phyloP scores from a whole-genome alignment of 1,140 invertebrate genomes.

The Bombus vancouverensis region DNA sequence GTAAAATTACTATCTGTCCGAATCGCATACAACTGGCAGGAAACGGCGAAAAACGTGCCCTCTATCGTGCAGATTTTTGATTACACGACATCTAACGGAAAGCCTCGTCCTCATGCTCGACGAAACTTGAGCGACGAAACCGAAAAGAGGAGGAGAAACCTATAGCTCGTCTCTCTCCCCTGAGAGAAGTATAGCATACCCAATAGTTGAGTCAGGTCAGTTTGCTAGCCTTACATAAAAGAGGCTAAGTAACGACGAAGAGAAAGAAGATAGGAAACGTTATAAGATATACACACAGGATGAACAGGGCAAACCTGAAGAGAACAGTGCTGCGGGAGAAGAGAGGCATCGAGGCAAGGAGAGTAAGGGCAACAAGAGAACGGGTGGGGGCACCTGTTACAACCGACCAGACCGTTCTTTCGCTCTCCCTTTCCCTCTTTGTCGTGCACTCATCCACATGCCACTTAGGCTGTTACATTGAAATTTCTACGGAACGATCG shows the following conservation, averaged over 20 bases:
- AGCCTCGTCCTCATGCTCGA: not conserved
- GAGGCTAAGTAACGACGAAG: slow-evolving; percentile 54
- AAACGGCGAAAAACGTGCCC: not conserved
- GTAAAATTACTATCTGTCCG: not conserved
- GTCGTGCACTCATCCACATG: slow-evolving; percentile 49
- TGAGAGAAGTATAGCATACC: slow-evolving; percentile 6
- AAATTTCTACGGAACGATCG: slow-evolving; percentile 58
- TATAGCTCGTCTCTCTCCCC: not conserved
- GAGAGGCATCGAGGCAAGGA: slow-evolving; percentile 23
- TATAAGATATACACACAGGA: slow-evolving; percentile 55
- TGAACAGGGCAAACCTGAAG: slow-evolving; percentile 33
- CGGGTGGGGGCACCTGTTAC: slow-evolving; percentile 69
- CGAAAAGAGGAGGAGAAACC: slow-evolving; percentile 11
- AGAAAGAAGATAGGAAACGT: slow-evolving; percentile 60
- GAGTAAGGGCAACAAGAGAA: not conserved
- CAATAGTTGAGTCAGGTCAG: slow-evolving; percentile 72
- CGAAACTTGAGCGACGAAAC: slow-evolving; percentile 20
- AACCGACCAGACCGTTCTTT: slow-evolving; percentile 60
- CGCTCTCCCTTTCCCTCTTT: slow-evolving; percentile 33
- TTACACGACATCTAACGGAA: not conserved
- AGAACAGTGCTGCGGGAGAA: slow-evolving; percentile 28
- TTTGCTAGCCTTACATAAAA: slow-evolving; percentile 66
- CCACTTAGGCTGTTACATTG: slow-evolving; percentile 66
- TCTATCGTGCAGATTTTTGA: slow-evolving; percentile 4
- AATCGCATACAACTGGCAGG: not conserved